Evolutionary conservation across 2,113 vertebrate species (phyloP).

Genomic region (Sarotherodon lohbergeri): DNA sequence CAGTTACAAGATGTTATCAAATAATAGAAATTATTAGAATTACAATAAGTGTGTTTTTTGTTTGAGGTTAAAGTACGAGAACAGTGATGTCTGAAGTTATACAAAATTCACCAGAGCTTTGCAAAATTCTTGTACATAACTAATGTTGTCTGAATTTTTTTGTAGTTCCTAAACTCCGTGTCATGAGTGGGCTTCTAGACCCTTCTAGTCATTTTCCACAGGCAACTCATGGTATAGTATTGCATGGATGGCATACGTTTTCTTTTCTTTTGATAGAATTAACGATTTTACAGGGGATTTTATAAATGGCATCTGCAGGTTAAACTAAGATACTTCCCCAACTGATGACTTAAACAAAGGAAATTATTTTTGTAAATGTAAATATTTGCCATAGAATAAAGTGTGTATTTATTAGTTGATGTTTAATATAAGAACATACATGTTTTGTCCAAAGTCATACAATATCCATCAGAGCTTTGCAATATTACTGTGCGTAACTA

Average conservation of each 20-base stretch:
- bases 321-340: background rate
- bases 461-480: background rate
- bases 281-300: background rate
- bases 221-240: background rate
- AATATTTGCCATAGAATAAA: background rate
- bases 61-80: background rate
- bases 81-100: background rate
- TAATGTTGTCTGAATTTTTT: background rate
- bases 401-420: background rate
- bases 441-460: background rate
- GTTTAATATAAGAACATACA: background rate
- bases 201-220: background rate
- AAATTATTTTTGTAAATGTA: background rate
- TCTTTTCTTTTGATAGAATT: background rate
- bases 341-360: background rate
- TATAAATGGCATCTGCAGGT: background rate
- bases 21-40: background rate
- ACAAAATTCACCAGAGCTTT: background rate
- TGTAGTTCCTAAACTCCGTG: background rate
- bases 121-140: background rate
- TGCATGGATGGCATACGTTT: background rate
- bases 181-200: background rate
- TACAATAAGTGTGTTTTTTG: background rate
- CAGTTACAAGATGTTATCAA: background rate
- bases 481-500: background rate